Percentiles rank a stretch among this genome's conserved stretches.
Conservation (phyloP, 53 echinoderm and acorn worm genomes). For the Luidia sarsii region DNA sequence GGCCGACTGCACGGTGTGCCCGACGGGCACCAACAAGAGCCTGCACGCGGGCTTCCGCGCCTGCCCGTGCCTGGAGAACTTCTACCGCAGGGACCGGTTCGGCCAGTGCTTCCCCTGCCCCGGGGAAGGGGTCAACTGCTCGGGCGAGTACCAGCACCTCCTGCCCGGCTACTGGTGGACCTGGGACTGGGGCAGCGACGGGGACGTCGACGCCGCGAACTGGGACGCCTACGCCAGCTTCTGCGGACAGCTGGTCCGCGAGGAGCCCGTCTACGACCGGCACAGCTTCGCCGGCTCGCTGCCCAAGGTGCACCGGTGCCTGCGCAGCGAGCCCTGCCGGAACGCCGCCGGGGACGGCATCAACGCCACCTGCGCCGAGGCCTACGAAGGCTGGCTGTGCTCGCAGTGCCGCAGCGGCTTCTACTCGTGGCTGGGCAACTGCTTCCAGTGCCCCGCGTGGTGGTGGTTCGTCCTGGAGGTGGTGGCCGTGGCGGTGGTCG, state of each 20-base stretch:
- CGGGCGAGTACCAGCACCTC: constrained; percentile 51
- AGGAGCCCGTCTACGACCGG: neutral
- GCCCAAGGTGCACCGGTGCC: constrained; percentile 37
- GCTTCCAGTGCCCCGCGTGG: constrained; percentile 21
- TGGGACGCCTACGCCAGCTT: constrained; percentile 1
- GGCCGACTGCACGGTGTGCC: constrained; percentile 57
- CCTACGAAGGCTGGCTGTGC: constrained; percentile 56
- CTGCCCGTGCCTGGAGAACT: constrained; percentile 54
- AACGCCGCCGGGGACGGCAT: neutral
- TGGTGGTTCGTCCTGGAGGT: constrained; percentile 24
- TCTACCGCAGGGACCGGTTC: constrained; percentile 45
- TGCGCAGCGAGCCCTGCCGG: constrained; percentile 1
- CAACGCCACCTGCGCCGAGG: constrained; percentile 5
- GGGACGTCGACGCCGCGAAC: neutral
- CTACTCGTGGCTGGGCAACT: constrained; percentile 43
- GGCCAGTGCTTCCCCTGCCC: constrained; percentile 56
- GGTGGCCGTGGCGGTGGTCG: neutral
- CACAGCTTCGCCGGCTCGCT: neutral
- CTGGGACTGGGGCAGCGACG: constrained; percentile 24
- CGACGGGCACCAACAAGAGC: constrained; percentile 54
- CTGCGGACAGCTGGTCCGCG: neutral
- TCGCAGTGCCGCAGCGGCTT: constrained; percentile 20
- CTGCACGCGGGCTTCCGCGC: constrained; percentile 44
- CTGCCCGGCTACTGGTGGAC: constrained; percentile 57
- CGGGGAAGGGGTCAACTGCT: constrained; percentile 34